Base-by-base conservation (phyloP, 2,888 invertebrate genomes). In the Rhagonycha fulva region DNA sequence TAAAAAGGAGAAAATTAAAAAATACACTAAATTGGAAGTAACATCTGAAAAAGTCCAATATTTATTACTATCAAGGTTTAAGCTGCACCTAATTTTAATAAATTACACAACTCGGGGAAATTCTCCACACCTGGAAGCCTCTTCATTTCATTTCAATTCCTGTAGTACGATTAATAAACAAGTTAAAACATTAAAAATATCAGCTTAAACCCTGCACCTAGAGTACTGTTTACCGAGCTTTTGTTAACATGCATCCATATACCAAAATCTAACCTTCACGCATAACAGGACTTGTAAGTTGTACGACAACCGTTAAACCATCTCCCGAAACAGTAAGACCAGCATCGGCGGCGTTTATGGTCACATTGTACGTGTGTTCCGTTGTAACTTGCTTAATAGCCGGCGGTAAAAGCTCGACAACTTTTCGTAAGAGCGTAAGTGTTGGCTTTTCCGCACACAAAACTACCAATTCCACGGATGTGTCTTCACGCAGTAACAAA, bases 371-470 rank as follows among this genome's bases (percentile, higher is more conserved):
- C 79, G 92, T 93, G 79, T 93, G 92, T 62, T 94, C 94, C 62
- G 93, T 90, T 63, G 93, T 92, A 23, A 95, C 93, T 80, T 88
- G 85, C 83, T 92, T 92, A 78, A 98, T 90, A 83, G 97, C 95
- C 74, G 91, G 90, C 0, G 97, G 97, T 85, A 98, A 89, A 84
- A 95, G 93, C 81, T 94, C 93, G 47, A 95, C 95, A 23, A 98
- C 96, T 82, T 96, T 93, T 86, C 96, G 94, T 78, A 99, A 90
- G 81, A 98, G 90, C 69, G 95, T 93, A 86, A 93, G 87, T 72
- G 98, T 98, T 76, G 99, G 99, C 83, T 97, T 96, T 87, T 97
- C 97, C 75, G 96, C 94, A 88, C 98, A 98, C 74, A 99, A 90
- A 72, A 99, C 97, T 60, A 99, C 98, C 79, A 99, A 91, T 82